These are phyloP conservation scores for Drosophila neoperkinsi DNA, from an alignment of 2,888 invertebrate genomes.

Conservation along the genomic window DNA sequence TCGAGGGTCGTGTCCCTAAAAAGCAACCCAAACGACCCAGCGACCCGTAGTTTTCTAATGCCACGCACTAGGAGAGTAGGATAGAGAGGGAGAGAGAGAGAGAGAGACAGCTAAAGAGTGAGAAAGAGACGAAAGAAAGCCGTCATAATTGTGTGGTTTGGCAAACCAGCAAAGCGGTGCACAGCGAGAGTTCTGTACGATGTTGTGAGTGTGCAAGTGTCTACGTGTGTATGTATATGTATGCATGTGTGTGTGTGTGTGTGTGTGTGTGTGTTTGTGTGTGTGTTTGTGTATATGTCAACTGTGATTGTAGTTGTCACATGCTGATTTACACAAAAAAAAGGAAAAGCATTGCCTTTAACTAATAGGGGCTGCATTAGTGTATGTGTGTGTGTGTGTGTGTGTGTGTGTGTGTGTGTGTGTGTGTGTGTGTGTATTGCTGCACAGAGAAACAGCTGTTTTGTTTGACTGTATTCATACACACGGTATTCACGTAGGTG, in stretches of 20 bases:
- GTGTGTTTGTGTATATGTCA: neutral
- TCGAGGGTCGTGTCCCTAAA: conserved; percentile 46
- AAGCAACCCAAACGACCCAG: conserved; percentile 13
- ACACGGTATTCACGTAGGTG: neutral
- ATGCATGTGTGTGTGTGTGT: neutral
- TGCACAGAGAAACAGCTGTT: neutral
- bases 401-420: neutral
- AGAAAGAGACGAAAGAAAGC: neutral
- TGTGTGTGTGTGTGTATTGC: neutral
- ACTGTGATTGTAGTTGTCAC: conserved; percentile 45
- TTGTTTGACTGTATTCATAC: conserved; percentile 1
- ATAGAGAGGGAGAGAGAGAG: conserved; percentile 14
- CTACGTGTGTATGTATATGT: conserved; percentile 6
- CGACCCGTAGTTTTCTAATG: conserved; percentile 46
- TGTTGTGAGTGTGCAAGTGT: conserved; percentile 5
- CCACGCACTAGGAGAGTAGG: conserved; percentile 34
- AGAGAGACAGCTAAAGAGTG: neutral
- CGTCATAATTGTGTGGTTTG: conserved; percentile 70
- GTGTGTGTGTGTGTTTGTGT: neutral
- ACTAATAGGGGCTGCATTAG: conserved; percentile 1
- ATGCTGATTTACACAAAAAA: conserved; percentile 23
- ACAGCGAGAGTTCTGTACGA: conserved; percentile 8
- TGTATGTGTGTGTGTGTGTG: neutral
- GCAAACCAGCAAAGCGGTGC: conserved; percentile 14
- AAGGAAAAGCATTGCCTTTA: conserved; percentile 13